Evolutionary conservation across 2,797 vertebrate species (phyloP), one percentile per base, ranked within the genome.

Genomic region (Ficedula albicollis): DNA sequence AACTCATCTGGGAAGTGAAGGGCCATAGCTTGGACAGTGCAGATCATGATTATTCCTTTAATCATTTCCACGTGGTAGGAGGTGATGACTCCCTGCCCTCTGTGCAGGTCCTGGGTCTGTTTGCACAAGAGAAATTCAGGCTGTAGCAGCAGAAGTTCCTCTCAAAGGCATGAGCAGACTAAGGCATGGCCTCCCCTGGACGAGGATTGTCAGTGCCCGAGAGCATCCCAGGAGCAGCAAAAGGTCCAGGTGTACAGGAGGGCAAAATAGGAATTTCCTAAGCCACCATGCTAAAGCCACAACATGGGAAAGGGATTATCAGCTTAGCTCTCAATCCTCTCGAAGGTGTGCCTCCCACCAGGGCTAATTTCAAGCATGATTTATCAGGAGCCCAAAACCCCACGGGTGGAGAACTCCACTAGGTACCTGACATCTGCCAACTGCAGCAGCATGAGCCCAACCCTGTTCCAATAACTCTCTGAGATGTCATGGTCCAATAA

Each of bases 31-130:
- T 72, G 89, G 79, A 22, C 62, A 60, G 60, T 43, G 84, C 75
- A 96, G 72, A 80, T 56, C 34, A 59, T 16, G 11, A 62, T 78
- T 85, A 85, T 85, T 91, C 74, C 78, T 93, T 73, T 64, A 95
- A 87, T 93, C 49, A 77, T 80, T 39, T 79, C 60, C 84, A 87
- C 14, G 27, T 78, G 84, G 72, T 60, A 60, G 64, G 64, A 87
- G 64, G 62, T 44, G 49, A 75, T 0, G 0, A 15, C 39, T 82
- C 10, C 74, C 60, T 85, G 21, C 62, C 34, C 64, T 80, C 30
- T 64, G 52, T 32, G 66, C 84, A 68, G 68, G 26, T 44, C 56
- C 60, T 59, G 29, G 11, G 43, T 55, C 82, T 91, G 36, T 58
- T 38, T 86, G 68, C 68, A 83, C 39, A 29, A 51, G 14, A 51